phyloP scores from a whole-genome alignment of 2,888 invertebrate genomes.

The Melitaea athalia region DNA sequence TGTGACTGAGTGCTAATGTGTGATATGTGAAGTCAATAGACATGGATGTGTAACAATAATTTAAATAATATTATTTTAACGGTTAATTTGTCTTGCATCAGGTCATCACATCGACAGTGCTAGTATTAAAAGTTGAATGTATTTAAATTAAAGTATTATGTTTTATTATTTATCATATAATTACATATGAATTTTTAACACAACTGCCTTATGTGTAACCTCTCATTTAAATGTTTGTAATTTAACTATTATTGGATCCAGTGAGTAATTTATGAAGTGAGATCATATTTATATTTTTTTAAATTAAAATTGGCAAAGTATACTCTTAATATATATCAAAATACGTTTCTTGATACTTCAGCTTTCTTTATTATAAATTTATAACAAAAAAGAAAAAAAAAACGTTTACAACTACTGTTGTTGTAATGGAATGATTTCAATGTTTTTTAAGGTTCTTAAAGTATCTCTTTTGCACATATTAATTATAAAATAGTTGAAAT shows the following conservation, averaged over 20 bases:
- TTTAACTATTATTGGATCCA: conserved; percentile 43
- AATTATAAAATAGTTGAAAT: neutral
- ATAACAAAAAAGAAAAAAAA: no score
- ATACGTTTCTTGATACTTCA: neutral
- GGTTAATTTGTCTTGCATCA: conserved; percentile 13
- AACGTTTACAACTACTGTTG: neutral
- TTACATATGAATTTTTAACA: conserved; percentile 24
- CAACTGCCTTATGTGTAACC: conserved; percentile 33
- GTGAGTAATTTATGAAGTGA: conserved; percentile 49
- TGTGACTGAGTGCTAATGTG: conserved; percentile 60
- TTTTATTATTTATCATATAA: conserved; percentile 39
- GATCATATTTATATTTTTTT: conserved; percentile 53
- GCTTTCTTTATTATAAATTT: conserved; percentile 8
- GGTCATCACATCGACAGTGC: conserved; percentile 36
- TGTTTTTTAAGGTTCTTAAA: neutral
- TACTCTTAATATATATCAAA: conserved; percentile 20
- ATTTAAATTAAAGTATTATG: conserved; percentile 45
- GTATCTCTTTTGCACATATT: neutral
- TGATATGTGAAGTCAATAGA: conserved; percentile 45
- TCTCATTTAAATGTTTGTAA: conserved; percentile 27
- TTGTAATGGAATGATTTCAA: neutral
- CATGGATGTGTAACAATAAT: conserved; percentile 70
- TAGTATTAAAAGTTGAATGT: conserved; percentile 42
- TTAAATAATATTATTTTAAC: conserved; percentile 48
- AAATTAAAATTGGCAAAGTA: conserved; percentile 46